Base-by-base conservation (phyloP, 30 jellyfish, hydroid and myxozoan species). In the Hydractinia symbiolongicarpus region DNA sequence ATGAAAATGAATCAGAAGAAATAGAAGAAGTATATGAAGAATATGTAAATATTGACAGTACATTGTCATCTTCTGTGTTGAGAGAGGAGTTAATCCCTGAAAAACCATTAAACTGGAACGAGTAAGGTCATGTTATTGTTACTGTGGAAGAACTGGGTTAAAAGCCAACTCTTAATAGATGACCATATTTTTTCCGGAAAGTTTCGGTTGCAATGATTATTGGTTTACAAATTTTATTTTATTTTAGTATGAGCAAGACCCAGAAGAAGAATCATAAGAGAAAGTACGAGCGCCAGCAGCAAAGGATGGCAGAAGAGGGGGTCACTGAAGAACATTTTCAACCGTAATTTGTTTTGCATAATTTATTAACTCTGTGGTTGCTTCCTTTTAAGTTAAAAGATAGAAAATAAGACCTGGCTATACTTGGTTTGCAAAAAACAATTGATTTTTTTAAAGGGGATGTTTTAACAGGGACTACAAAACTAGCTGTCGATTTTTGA, bases 51-150 rank as follows among this genome's bases (percentile, higher is more conserved):
- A n/a, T 10, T 60, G 50, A 8, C 81, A 7, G 8, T 7, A 55
- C 30, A 53, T 7, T 1, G n/a, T 7, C 76, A 53, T 44, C 61
- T 8, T 77, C 85, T 50, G 87, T 79, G 14, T 61, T 79, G 57
- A 67, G 40, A 5, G 84, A 79, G 67, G 87, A 79, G 67, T 67
- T 90, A 57, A 53, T 90, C 8, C 95, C 89, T 15, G 95, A 90
- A 62, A 76, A 73, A 55, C 97, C 97, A 4, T 68, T 9, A 13
- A 83, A 86, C 81, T 90, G 97, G 97, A 90, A 90, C 55, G 82
- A 83, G 97, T 90, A 82, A 53, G 66, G 1, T 9, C 49, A 5
- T 71, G 20, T 77, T 66, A 16, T 70, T 50, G 87, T 54, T 9
- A 50, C 13, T 10, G 44, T 30, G 44, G 44, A 30, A 30, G 44